Evolutionary conservation across 2,888 invertebrate genomes (phyloP), one percentile per base, ranked within the genome.

Genomic region (Eledone cirrhosa): DNA sequence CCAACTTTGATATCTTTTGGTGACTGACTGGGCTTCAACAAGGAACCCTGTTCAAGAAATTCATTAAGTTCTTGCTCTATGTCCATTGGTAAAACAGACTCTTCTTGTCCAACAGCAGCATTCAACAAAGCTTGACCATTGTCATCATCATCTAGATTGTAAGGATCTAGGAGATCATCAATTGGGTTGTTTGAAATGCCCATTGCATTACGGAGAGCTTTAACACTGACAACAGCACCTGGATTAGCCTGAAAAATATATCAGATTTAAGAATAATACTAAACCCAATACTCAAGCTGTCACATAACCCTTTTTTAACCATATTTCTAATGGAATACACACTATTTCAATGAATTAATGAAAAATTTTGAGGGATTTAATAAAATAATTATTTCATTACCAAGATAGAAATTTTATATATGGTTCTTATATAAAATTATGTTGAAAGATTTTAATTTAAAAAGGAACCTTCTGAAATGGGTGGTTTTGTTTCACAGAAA

Each of bases 121-220:
- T 72, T 22, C 41, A 72, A 33, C 8, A 72, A 13, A 11, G 72
- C 27, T n/a, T 22, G 8, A 69, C 29, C 27, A 27, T 8, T 27
- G 0, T 24, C 16, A 11, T 53, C 53, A 24, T 72, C 72, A 33
- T 41, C 41, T 31, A 41, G 22, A 33, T 72, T 72, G 27, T 48
- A 48, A n/a, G 74, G 31, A 33, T 31, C 31, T 13, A 59, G 33
- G 16, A 41, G n/a, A 41, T 41, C 19, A 48, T 29, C 78, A 48
- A 78, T 72, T 5, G 84, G 81, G 16, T 83, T 41, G 13, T 80
- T 47, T 8, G 82, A 79, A 65, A 86, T 84, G 11, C 86, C 86
- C 83, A 86, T 81, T 1, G 85, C 84, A 13, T 80, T 80, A 5
- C 85, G 77, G 8, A 86, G 63, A 31, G 83, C 82, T 59, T 80